Evolutionary conservation across 2,888 invertebrate genomes (phyloP).

Genomic region (Caradrina kadenii): DNA sequence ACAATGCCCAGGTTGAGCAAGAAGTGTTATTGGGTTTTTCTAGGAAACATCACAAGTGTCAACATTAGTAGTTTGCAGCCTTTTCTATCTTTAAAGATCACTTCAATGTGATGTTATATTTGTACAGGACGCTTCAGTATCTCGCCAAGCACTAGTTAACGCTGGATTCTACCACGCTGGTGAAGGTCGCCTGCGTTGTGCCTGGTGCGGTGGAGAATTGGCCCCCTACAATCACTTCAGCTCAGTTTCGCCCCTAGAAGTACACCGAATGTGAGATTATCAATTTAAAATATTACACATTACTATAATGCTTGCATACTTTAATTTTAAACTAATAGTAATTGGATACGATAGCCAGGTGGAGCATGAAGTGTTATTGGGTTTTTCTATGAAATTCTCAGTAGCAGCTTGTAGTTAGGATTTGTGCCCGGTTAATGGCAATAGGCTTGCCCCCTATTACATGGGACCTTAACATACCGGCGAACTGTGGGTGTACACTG

Average conservation of each 20-base stretch:
- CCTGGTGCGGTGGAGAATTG: constrained; percentile 94
- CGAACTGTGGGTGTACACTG: too few species aligned
- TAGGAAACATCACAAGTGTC: constrained; percentile 7
- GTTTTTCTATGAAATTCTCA: too few species aligned
- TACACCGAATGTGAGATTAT: constrained; percentile 90
- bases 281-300: not conserved
- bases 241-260: constrained; percentile 91
- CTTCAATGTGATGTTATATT: not conserved
- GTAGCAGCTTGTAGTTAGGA: too few species aligned
- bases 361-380: too few species aligned
- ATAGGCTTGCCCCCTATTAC: too few species aligned
- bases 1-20: too few species aligned
- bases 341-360: too few species aligned
- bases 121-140: constrained; percentile 86
- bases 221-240: constrained; percentile 92
- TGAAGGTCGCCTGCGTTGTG: constrained; percentile 93
- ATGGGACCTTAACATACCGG: too few species aligned
- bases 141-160: constrained; percentile 93
- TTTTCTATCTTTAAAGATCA: too few species aligned
- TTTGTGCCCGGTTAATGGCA: too few species aligned
- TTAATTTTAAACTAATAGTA: not conserved
- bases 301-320: too few species aligned
- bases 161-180: constrained; percentile 96
- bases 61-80: not conserved
- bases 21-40: too few species aligned